phyloP scores from a whole-genome alignment of 2,888 invertebrate genomes.

The Patella caerulea region DNA sequence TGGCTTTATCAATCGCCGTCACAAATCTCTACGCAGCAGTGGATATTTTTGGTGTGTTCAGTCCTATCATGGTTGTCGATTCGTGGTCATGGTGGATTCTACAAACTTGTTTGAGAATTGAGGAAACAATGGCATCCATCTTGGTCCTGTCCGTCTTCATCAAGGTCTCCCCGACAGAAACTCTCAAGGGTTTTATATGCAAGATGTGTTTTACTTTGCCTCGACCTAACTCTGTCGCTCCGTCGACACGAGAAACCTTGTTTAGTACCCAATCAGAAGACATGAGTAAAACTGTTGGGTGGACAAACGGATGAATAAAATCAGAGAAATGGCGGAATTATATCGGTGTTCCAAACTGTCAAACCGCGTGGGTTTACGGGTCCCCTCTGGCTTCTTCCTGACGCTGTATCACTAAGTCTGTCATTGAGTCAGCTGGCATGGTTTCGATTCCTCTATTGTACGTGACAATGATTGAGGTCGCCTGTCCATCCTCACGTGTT shows the following conservation, averaged over 20 bases:
- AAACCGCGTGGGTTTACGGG: too few species aligned
- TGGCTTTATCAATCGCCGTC: conserved; percentile 37
- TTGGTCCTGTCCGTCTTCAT: conserved; percentile 31
- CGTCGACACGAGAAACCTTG: not conserved
- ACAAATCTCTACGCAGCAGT: conserved; percentile 46
- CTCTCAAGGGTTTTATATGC: conserved; percentile 14
- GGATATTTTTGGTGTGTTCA: conserved; percentile 49
- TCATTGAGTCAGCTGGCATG: too few species aligned
- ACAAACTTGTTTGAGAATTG: conserved; percentile 46
- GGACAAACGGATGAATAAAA: too few species aligned
- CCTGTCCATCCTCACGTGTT: too few species aligned
- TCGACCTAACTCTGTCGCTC: not conserved
- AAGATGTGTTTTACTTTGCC: not conserved
- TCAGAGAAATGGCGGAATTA: too few species aligned
- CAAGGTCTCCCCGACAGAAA: conserved; percentile 19
- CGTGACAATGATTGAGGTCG: too few species aligned
- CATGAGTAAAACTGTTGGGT: too few species aligned
- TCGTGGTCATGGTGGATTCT: conserved; percentile 56
- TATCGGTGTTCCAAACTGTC: too few species aligned
- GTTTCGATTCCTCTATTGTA: too few species aligned
- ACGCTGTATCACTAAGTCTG: too few species aligned
- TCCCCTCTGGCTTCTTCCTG: too few species aligned
- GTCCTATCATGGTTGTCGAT: conserved; percentile 40
- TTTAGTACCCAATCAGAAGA: too few species aligned
- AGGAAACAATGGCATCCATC: conserved; percentile 41